These are phyloP conservation scores for Sinelater perroti DNA, from an alignment of 2,888 invertebrate species.

Conservation along the genomic window DNA sequence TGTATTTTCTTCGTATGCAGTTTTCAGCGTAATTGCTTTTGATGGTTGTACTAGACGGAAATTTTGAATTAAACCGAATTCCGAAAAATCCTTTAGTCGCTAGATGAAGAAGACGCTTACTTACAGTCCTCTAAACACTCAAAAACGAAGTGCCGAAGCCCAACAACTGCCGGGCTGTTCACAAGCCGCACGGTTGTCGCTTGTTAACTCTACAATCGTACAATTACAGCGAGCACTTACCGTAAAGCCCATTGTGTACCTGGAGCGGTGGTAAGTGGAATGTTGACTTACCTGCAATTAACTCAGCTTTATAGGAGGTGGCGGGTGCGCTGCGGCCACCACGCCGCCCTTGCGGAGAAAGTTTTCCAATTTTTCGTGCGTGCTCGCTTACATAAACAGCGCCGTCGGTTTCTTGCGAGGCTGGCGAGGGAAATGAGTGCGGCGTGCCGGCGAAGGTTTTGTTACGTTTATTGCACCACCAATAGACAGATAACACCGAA, in stretches of 20 bases:
- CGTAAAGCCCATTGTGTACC: conserved; percentile 28
- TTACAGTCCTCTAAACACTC: too few relatives aligned
- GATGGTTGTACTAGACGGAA: too few relatives aligned
- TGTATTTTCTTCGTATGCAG: neutral
- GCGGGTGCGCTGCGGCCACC: conserved; percentile 45
- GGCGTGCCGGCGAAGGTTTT: conserved; percentile 23
- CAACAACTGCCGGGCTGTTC: too few relatives aligned
- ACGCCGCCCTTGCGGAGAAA: conserved; percentile 48
- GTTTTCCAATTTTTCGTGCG: conserved; percentile 42
- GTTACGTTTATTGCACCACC: conserved; percentile 59
- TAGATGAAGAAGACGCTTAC: too few relatives aligned
- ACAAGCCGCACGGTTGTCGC: too few relatives aligned
- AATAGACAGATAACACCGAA: conserved; percentile 57
- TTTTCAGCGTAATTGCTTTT: too few relatives aligned
- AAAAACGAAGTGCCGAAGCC: too few relatives aligned
- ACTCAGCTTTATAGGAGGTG: conserved; percentile 48
- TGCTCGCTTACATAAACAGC: conserved; percentile 49
- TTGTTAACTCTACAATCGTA: too few relatives aligned
- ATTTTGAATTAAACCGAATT: too few relatives aligned
- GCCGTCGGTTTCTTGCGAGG: conserved; percentile 20
- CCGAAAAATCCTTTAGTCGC: too few relatives aligned
- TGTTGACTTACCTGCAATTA: conserved; percentile 33
- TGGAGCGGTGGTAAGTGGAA: conserved; percentile 9
- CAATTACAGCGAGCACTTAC: conserved; percentile 20
- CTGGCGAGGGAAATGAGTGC: conserved; percentile 38